phyloP scores from a whole-genome alignment of 2,888 invertebrate genomes.

The Luffia ferchaultella region DNA sequence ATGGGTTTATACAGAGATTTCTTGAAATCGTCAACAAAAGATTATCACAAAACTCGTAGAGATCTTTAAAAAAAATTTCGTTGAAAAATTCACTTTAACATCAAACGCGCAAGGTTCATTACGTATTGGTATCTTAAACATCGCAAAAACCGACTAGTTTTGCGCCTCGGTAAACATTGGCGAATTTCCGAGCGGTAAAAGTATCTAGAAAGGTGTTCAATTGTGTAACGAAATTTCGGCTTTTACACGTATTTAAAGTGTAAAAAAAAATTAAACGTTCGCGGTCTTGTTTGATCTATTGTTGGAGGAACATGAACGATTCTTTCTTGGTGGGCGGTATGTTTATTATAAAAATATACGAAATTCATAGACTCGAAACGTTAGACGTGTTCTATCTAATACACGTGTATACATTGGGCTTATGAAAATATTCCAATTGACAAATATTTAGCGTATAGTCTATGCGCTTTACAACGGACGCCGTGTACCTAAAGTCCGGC shows the following conservation, averaged over 20 bases:
- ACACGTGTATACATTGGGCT: too few species aligned
- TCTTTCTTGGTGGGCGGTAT: background rate
- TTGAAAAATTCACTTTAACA: background rate
- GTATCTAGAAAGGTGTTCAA: conserved; percentile 49
- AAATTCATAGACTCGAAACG: too few species aligned
- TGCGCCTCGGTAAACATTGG: conserved; percentile 28
- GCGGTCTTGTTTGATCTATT: background rate
- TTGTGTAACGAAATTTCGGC: conserved; percentile 39
- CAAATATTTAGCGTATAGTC: too few species aligned
- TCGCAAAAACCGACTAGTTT: background rate
- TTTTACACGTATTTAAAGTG: conserved; percentile 12
- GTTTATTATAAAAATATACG: too few species aligned
- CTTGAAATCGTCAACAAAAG: conserved; percentile 56
- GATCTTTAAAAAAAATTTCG: conserved; percentile 9
- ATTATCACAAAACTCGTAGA: conserved; percentile 41
- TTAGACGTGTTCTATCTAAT: too few species aligned
- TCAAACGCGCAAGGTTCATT: background rate
- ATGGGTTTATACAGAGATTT: too few species aligned
- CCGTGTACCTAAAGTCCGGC: too few species aligned
- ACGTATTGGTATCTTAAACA: background rate
- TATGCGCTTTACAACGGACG: too few species aligned
- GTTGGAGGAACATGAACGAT: background rate
- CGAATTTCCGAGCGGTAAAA: conserved; percentile 29
- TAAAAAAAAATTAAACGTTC: background rate
- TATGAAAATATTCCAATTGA: too few species aligned